phyloP scores from a whole-genome alignment of 2,113 vertebrate genomes.

The Cyprinus carpio region DNA sequence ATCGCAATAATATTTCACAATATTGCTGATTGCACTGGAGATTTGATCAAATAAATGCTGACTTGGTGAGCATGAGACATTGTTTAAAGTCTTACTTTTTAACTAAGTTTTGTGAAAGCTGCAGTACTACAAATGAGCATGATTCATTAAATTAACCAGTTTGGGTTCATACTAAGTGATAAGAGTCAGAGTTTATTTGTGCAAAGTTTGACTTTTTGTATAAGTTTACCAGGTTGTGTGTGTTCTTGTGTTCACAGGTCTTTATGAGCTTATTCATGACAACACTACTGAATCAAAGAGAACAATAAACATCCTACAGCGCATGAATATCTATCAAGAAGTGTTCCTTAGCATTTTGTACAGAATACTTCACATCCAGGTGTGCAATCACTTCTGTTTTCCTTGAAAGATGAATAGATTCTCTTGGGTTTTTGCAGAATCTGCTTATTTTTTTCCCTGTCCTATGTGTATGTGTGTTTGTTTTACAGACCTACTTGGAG shows the following conservation, averaged over 20 bases:
- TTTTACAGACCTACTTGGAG: conserved; percentile 86
- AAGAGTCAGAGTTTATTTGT: neutral
- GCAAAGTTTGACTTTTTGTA: neutral
- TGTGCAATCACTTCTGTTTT: conserved; percentile 57
- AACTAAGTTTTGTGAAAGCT: neutral
- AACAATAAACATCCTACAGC: conserved; percentile 95
- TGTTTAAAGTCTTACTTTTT: no score
- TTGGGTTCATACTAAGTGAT: neutral
- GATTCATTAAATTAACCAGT: neutral
- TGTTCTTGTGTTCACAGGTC: conserved; percentile 72
- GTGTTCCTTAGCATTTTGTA: conserved; percentile 92
- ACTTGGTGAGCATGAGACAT: no score
- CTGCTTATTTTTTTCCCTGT: neutral
- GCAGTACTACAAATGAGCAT: neutral
- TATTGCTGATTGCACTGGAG: no score
- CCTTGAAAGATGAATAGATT: neutral
- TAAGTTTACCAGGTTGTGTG: neutral
- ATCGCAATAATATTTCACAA: no score
- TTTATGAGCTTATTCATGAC: conserved; percentile 90
- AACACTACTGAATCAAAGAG: conserved; percentile 96
- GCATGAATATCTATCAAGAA: conserved; percentile 99
- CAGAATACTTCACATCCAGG: conserved; percentile 88
- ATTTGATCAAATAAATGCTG: no score
- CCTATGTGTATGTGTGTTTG: conserved; percentile 4
- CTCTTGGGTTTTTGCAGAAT: neutral